These are phyloP conservation scores for Lucilia cuprina DNA, from an alignment of 1,140 invertebrate species.

Conservation along the genomic window DNA sequence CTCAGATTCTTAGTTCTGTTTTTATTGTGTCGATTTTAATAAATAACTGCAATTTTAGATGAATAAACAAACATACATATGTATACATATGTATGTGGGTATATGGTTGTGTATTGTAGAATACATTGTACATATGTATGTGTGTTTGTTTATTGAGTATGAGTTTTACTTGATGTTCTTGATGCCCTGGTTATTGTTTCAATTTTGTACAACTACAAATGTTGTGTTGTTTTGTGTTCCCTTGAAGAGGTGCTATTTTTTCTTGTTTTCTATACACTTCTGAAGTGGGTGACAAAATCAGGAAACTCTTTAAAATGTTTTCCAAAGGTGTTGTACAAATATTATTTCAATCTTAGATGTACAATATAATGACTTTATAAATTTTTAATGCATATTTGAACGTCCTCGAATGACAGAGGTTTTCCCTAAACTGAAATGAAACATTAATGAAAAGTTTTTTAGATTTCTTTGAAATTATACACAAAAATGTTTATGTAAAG, in stretches of 20 bases:
- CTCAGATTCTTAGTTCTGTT: neutral
- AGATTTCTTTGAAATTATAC: no score
- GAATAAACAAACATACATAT: neutral
- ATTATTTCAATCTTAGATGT: conserved; percentile 20
- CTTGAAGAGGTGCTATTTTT: neutral
- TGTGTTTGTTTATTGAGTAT: no score
- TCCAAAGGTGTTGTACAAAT: conserved; percentile 29
- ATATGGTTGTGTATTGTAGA: no score
- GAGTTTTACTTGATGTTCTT: neutral
- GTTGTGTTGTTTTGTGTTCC: neutral
- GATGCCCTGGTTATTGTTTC: neutral
- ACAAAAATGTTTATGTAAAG: no score
- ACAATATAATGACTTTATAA: neutral
- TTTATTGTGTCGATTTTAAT: neutral
- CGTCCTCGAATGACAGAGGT: neutral
- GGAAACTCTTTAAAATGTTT: conserved; percentile 19
- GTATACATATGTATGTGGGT: no score
- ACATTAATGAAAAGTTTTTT: neutral
- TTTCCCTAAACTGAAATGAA: neutral
- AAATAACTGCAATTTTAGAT: conserved; percentile 1
- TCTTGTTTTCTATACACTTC: neutral
- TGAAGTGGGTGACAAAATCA: conserved; percentile 32
- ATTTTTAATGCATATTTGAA: neutral
- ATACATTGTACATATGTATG: neutral
- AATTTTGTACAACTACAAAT: neutral